Conservation (phyloP, 2,888 invertebrate species). For the Tipula helvola region DNA sequence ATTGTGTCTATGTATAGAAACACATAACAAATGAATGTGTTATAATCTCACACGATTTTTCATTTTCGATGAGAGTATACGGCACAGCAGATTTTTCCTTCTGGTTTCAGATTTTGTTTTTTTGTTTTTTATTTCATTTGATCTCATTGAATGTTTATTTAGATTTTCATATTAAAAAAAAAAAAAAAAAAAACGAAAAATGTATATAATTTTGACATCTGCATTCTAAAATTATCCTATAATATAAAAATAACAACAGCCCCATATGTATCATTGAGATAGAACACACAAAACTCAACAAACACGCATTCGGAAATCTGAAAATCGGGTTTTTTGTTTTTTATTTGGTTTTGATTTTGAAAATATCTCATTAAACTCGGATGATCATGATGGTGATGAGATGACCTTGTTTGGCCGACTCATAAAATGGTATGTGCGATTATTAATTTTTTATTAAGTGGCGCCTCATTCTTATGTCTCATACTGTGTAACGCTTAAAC, state of each 20-base stretch:
- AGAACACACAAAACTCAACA: not conserved
- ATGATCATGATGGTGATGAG: not conserved
- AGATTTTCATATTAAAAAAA: not conserved
- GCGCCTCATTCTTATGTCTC: not conserved
- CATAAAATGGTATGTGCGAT: not conserved
- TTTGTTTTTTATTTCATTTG: not conserved
- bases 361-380: not conserved
- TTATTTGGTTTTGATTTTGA: not conserved
- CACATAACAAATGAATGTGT: too few relatives aligned
- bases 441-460: not conserved
- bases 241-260: not conserved
- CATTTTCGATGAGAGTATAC: not conserved
- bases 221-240: not conserved
- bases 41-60: not conserved
- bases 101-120: not conserved
- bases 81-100: not conserved
- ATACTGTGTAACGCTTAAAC: not conserved
- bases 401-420: not conserved
- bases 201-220: conserved; percentile 4
- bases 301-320: not conserved
- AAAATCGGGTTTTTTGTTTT: too few relatives aligned
- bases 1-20: not conserved
- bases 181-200: not conserved
- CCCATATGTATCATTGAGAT: not conserved
- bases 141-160: conserved; percentile 4